Conservation (phyloP, 35 echinoderm and acorn worm genomes). For the Heliocidaris erythrogramma region DNA sequence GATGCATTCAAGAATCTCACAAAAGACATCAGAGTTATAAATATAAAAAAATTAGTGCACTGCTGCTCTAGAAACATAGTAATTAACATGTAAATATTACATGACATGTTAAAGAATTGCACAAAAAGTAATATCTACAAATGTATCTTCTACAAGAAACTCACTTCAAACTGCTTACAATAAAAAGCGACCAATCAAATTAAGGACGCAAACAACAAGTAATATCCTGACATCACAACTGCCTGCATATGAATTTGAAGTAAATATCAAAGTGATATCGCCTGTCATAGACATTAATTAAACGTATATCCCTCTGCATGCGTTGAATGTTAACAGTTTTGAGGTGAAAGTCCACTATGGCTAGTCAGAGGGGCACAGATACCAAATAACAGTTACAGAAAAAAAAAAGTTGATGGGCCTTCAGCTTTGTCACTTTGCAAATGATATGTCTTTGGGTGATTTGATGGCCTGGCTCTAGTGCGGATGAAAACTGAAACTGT, state of each 20-base stretch:
- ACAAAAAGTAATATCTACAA: slow-evolving; percentile 10
- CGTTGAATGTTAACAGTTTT: no score
- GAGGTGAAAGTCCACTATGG: no score
- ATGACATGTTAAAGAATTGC: neutral
- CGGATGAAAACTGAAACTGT: no score
- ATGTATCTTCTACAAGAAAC: neutral
- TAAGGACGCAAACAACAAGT: neutral
- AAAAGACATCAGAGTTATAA: neutral
- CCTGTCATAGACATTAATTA: no score
- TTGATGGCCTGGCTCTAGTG: no score
- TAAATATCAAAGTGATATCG: neutral
- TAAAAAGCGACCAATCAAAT: neutral
- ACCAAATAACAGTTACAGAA: no score
- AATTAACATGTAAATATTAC: slow-evolving; percentile 14
- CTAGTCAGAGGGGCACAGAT: no score
- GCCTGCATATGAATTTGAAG: neutral
- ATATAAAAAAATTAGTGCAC: neutral
- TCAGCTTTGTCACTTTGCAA: no score
- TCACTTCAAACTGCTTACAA: neutral
- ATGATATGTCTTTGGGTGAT: no score
- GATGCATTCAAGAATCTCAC: neutral
- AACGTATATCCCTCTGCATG: no score
- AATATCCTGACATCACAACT: neutral
- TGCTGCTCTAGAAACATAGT: neutral
- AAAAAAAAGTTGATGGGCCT: no score